phyloP scores from a whole-genome alignment of 1,140 invertebrate species.

The Vollenhovia emeryi region DNA sequence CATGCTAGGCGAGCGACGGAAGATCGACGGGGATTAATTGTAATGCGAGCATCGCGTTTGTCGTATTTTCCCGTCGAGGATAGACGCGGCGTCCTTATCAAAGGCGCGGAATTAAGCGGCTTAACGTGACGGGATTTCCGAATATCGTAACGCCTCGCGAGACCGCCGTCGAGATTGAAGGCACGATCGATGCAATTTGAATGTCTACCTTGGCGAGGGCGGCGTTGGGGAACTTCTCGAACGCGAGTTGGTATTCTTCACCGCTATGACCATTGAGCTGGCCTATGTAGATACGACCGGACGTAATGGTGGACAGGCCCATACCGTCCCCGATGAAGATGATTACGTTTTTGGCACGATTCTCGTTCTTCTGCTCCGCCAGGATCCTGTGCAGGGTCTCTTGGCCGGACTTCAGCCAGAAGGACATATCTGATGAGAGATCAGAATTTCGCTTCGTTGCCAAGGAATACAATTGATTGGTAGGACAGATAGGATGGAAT shows the following conservation, averaged over 20 bases:
- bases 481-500: not conserved
- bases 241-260: conserved; percentile 86
- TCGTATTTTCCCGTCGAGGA: conserved; percentile 28
- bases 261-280: conserved; percentile 85
- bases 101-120: conserved; percentile 43
- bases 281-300: conserved; percentile 87
- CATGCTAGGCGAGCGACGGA: not conserved
- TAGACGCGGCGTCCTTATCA: conserved; percentile 43
- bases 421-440: conserved; percentile 78
- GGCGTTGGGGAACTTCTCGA: conserved; percentile 87
- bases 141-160: conserved; percentile 20
- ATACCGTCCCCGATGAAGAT: conserved; percentile 91
- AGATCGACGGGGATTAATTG: conserved; percentile 29
- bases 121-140: conserved; percentile 47
- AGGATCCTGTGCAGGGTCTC: conserved; percentile 79
- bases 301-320: conserved; percentile 89
- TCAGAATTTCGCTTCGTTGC: conserved; percentile 43
- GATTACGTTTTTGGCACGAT: conserved; percentile 89
- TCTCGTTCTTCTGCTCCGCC: conserved; percentile 81
- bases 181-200: conserved; percentile 30
- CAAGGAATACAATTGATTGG: conserved; percentile 8
- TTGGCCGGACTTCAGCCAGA: conserved; percentile 82
- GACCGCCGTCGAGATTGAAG: conserved; percentile 18
- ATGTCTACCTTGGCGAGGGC: conserved; percentile 88
- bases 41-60: conserved; percentile 14